These are phyloP conservation scores for Macrobrachium rosenbergii DNA, from an alignment of 1,140 invertebrate species.

Conservation along the genomic window DNA sequence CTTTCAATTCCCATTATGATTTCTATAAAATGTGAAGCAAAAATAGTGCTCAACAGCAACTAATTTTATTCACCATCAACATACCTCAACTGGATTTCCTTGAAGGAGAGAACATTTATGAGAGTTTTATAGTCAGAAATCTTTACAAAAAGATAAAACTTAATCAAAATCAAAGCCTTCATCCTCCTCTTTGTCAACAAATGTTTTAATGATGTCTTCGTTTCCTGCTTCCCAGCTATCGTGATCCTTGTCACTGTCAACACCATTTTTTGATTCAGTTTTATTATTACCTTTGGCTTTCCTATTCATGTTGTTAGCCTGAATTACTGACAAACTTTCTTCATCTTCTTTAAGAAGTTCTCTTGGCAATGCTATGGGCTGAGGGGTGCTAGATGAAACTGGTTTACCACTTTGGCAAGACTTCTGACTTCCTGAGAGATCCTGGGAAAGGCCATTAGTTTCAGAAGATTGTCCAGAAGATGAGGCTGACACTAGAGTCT, in stretches of 20 bases:
- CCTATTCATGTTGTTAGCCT: too few species aligned
- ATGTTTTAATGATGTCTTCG: slow-evolving; percentile 27
- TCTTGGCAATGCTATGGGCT: background rate
- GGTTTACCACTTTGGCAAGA: background rate
- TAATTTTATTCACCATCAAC: too few species aligned
- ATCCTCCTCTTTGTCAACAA: slow-evolving; percentile 27
- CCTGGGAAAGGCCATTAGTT: background rate
- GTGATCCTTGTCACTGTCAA: slow-evolving; percentile 37
- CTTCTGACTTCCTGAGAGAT: background rate
- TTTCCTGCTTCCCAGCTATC: slow-evolving; percentile 34
- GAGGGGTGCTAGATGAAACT: background rate
- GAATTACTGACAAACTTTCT: background rate
- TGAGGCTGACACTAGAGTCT: background rate
- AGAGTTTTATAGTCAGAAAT: background rate
- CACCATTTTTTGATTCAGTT: background rate
- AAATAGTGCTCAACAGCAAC: too few species aligned
- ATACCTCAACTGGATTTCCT: too few species aligned
- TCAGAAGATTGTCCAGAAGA: background rate
- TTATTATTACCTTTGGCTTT: background rate
- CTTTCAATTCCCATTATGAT: too few species aligned
- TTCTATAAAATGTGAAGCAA: too few species aligned
- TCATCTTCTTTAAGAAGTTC: background rate
- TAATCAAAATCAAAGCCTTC: background rate
- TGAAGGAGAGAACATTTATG: too few species aligned
- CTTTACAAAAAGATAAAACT: background rate